Conservation (phyloP, 1,140 invertebrate species). For the Drosophila grimshawi region DNA sequence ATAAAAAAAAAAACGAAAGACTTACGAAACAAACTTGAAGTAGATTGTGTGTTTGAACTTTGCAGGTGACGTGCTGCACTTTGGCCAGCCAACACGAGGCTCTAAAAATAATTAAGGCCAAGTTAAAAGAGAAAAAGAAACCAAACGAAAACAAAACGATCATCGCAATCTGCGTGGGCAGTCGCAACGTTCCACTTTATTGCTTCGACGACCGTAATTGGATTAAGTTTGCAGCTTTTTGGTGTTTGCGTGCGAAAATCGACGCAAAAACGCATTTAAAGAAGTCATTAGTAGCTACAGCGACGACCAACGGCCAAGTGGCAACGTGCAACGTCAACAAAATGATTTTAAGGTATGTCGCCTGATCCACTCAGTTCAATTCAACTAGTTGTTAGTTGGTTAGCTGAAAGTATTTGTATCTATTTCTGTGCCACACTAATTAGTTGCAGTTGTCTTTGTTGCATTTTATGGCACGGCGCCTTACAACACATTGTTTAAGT, state of each 20-base stretch:
- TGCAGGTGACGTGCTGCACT: conserved; percentile 9
- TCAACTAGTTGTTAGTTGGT: not conserved
- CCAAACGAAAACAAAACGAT: conserved; percentile 1
- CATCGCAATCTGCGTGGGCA: conserved; percentile 45
- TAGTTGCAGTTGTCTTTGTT: conserved; percentile 35
- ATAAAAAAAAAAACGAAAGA: conserved; percentile 47
- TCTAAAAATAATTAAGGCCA: conserved; percentile 64
- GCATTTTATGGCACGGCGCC: conserved; percentile 36
- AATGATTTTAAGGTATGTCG: conserved; percentile 76
- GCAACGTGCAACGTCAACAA: conserved; percentile 74
- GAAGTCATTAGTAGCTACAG: conserved; percentile 64
- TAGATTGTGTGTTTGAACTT: conserved; percentile 22
- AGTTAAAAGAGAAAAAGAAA: conserved; percentile 17
- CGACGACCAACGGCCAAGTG: conserved; percentile 60
- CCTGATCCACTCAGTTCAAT: not conserved
- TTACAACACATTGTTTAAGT: conserved; percentile 54
- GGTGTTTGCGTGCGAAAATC: conserved; percentile 51
- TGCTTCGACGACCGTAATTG: conserved; percentile 53
- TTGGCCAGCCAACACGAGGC: conserved; percentile 23
- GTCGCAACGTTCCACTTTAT: conserved; percentile 46
- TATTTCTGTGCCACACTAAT: conserved; percentile 56
- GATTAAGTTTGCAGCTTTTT: conserved; percentile 60
- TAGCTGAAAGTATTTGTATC: conserved; percentile 7
- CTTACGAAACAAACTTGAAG: conserved; percentile 55
- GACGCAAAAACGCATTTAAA: conserved; percentile 62